Percentiles rank a stretch among this genome's conserved stretches.
Evolutionary conservation across 2,113 vertebrate species (phyloP).

Genomic region (Onychostruthus taczanowskii): DNA sequence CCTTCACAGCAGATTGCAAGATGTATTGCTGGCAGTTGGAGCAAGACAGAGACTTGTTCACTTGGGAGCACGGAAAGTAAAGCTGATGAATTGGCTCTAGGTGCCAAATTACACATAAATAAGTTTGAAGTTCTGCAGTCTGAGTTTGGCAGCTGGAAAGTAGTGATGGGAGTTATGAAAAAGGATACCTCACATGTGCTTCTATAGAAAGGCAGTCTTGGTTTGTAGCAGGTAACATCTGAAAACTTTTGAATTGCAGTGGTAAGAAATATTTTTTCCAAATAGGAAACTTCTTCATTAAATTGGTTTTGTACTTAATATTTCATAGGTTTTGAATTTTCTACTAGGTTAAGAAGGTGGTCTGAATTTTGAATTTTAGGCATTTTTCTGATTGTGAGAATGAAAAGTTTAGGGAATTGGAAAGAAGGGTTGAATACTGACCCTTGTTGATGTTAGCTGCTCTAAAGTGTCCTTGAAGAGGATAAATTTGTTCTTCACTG

Average conservation of each 20-base stretch:
- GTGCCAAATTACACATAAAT: neutral
- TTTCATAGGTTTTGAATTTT: neutral
- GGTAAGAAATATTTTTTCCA: neutral
- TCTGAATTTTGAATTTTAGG: neutral
- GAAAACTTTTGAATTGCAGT: neutral
- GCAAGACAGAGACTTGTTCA: neutral
- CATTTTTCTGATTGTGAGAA: neutral
- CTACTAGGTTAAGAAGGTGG: neutral
- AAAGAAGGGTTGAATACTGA: neutral
- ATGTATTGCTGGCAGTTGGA: neutral
- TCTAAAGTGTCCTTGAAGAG: neutral
- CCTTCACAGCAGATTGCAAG: neutral
- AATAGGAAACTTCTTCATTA: neutral
- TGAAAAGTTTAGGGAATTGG: neutral
- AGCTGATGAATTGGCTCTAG: neutral
- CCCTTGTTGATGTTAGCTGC: neutral
- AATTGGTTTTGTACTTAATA: neutral
- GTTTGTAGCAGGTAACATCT: neutral
- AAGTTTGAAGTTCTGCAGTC: neutral
- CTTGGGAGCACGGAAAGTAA: neutral
- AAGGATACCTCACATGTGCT: neutral
- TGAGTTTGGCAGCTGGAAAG: neutral
- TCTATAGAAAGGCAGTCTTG: neutral
- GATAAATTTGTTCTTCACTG: neutral
- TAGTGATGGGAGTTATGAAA: neutral